phyloP scores from a whole-genome alignment of 2,797 vertebrate species.

The Carapus acus region DNA sequence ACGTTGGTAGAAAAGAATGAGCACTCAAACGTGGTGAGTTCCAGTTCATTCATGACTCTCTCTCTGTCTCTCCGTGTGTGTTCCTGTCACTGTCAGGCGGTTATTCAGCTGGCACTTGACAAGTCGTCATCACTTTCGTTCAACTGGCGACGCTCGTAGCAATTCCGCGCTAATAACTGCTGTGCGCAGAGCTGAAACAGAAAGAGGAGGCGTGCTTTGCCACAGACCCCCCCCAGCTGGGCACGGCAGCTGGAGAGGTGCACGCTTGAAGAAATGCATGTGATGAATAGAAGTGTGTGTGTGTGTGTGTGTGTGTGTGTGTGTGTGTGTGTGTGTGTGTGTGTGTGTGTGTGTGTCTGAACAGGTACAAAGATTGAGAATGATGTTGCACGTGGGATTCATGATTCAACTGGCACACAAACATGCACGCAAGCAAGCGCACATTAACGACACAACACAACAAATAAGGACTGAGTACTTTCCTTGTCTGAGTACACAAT shows the following conservation, averaged over 20 bases:
- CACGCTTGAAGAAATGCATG: background rate
- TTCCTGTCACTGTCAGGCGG: constrained; percentile 18
- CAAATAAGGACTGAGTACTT: no score
- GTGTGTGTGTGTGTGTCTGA: constrained; percentile 1
- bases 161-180: constrained; percentile 42
- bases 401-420: no score
- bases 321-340: background rate
- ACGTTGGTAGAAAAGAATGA: constrained; percentile 32
- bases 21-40: constrained; percentile 29
- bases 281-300: background rate
- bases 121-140: constrained; percentile 44
- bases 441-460: no score
- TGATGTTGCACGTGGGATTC: background rate
- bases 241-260: constrained; percentile 16
- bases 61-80: constrained; percentile 8
- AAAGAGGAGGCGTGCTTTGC: constrained; percentile 27
- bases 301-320: background rate
- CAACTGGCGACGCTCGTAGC: constrained; percentile 37
- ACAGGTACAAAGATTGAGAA: background rate
- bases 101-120: constrained; percentile 23
- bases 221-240: constrained; percentile 22
- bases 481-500: no score
- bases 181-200: constrained; percentile 34
- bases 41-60: constrained; percentile 37
- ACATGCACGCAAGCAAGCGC: no score